Percentiles rank a stretch among this genome's conserved stretches.
phyloP scores from a whole-genome alignment of 2,888 invertebrate genomes.

The Acanthosepion esculentum region DNA sequence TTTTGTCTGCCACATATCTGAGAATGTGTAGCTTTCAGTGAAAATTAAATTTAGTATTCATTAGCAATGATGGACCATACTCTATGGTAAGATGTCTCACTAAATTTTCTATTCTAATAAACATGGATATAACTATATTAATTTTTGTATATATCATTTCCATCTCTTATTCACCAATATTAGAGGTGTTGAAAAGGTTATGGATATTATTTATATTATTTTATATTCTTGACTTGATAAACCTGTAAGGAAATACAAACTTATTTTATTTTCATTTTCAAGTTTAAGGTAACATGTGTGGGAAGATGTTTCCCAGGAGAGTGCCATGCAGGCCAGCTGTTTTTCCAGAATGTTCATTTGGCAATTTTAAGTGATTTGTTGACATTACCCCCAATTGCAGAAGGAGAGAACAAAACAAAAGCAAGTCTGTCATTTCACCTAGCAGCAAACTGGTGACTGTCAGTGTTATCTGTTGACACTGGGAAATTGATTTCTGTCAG shows the following conservation, averaged over 20 bases:
- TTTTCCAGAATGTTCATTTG: constrained; percentile 33
- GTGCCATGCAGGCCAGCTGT: not conserved
- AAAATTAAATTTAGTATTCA: too few species aligned
- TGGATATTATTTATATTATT: not conserved
- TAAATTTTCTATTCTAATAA: too few species aligned
- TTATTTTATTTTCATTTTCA: not conserved
- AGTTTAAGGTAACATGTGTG: not conserved
- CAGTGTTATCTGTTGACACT: constrained; percentile 23
- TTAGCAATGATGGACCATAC: too few species aligned
- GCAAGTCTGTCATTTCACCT: not conserved
- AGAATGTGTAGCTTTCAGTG: too few species aligned
- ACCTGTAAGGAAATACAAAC: not conserved
- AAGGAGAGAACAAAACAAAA: not conserved
- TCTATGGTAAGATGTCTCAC: too few species aligned
- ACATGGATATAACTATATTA: too few species aligned
- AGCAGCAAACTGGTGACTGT: not conserved
- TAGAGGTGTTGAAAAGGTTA: not conserved
- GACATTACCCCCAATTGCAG: not conserved
- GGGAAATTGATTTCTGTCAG: constrained; percentile 33
- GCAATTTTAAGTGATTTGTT: constrained; percentile 11
- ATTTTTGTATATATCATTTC: too few species aligned
- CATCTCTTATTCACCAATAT: too few species aligned
- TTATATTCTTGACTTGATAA: not conserved
- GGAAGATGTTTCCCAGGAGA: not conserved
- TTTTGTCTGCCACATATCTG: too few species aligned